Conservation (phyloP, 2,113 vertebrate species). For the Ctenomys sociabilis region DNA sequence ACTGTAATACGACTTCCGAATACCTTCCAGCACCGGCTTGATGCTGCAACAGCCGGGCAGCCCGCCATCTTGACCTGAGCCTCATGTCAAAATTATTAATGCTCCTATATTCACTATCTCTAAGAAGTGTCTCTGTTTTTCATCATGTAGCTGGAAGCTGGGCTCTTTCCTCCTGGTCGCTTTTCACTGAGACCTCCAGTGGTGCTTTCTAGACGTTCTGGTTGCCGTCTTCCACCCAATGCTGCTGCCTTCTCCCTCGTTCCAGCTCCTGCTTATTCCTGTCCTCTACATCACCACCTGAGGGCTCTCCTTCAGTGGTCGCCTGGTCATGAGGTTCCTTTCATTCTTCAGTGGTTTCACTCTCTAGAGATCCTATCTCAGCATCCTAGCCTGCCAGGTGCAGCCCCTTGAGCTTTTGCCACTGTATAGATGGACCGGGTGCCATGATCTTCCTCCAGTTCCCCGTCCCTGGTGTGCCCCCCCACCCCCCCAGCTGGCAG, state of each 20-base stretch:
- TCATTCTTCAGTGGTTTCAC: neutral
- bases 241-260: neutral
- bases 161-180: neutral
- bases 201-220: neutral
- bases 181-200: neutral
- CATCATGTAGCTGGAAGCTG: neutral
- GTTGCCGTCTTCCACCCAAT: neutral
- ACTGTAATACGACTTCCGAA: too few relatives aligned
- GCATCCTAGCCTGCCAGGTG: neutral
- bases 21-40: too few relatives aligned
- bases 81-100: neutral
- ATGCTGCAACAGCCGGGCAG: too few relatives aligned
- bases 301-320: neutral
- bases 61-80: too few relatives aligned
- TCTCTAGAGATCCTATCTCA: neutral
- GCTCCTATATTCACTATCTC: neutral
- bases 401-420: neutral
- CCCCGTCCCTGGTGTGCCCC: neutral
- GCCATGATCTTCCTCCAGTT: neutral
- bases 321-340: too few relatives aligned
- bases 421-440: rapidly evolving
- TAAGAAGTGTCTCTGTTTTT: neutral
- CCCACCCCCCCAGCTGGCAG: neutral
- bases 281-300: neutral
- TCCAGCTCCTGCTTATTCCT: neutral